These are phyloP conservation scores for Glaucidium brasilianum DNA, from an alignment of 2,113 vertebrate genomes.

Conservation along the genomic window DNA sequence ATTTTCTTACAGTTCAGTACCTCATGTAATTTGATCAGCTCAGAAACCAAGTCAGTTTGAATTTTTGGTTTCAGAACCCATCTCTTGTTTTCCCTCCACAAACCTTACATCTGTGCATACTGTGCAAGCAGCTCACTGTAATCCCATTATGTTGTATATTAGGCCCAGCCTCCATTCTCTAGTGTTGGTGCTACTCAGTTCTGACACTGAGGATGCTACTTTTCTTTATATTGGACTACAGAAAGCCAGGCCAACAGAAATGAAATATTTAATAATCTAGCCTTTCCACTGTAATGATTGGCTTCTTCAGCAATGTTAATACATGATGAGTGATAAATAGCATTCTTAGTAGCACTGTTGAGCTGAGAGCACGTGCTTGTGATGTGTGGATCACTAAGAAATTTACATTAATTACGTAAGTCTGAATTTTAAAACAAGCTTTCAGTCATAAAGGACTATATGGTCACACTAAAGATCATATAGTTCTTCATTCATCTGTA, in stretches of 20 bases:
- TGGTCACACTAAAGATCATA: not conserved
- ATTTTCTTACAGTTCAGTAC: not conserved
- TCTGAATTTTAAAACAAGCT: not conserved
- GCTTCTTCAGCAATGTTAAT: not conserved
- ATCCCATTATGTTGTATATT: not conserved
- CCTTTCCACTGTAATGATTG: not conserved
- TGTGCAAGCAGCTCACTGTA: not conserved
- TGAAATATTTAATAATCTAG: not conserved
- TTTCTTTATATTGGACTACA: not conserved
- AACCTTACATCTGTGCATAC: not conserved
- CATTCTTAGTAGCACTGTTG: not conserved
- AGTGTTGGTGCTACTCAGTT: not conserved
- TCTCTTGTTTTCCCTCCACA: not conserved
- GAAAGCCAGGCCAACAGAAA: not conserved
- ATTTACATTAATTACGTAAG: not conserved
- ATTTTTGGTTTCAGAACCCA: not conserved
- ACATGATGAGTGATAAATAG: not conserved
- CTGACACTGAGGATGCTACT: not conserved
- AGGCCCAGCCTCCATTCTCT: not conserved
- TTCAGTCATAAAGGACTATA: not conserved
- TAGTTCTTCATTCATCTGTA: not conserved
- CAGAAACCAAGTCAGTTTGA: not conserved
- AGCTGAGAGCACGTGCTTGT: accelerated
- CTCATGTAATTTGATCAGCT: not conserved
- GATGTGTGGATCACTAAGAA: not conserved